These are phyloP conservation scores for Taphrorychus bicolor DNA, from an alignment of 2,888 invertebrate species.

Conservation along the genomic window DNA sequence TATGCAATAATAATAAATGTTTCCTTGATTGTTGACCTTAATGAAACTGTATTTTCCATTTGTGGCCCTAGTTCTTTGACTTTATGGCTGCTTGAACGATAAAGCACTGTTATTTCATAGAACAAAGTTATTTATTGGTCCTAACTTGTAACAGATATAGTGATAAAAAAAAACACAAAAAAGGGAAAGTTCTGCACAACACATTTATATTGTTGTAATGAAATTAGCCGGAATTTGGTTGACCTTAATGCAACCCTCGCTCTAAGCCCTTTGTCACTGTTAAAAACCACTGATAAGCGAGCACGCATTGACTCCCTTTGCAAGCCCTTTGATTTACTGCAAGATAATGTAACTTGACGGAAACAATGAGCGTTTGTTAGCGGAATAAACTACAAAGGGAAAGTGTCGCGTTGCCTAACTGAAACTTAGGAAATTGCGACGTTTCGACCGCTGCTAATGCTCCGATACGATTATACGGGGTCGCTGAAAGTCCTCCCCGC, in stretches of 20 bases:
- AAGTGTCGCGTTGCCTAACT: not conserved
- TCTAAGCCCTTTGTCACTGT: not conserved
- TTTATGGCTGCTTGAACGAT: too few relatives aligned
- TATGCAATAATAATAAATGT: too few relatives aligned
- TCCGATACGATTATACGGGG: slow-evolving; percentile 24
- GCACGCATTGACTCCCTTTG: not conserved
- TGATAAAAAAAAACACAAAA: too few relatives aligned
- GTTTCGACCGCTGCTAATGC: slow-evolving; percentile 12
- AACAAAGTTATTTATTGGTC: too few relatives aligned
- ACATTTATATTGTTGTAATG: too few relatives aligned
- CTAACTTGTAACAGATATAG: too few relatives aligned
- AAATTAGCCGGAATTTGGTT: too few relatives aligned
- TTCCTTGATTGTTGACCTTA: too few relatives aligned
- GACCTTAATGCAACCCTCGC: slow-evolving; percentile 19
- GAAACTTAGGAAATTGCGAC: slow-evolving; percentile 8
- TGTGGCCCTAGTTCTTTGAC: too few relatives aligned
- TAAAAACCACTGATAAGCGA: not conserved
- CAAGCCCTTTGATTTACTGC: not conserved
- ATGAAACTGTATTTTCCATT: too few relatives aligned
- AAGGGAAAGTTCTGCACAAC: too few relatives aligned
- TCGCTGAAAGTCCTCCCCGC: slow-evolving; percentile 45
- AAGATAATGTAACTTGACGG: not conserved
- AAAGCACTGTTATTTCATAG: too few relatives aligned
- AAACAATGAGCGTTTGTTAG: not conserved
- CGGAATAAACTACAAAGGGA: not conserved